phyloP scores from a whole-genome alignment of 2,888 invertebrate genomes.

The Thalpophila matura region DNA sequence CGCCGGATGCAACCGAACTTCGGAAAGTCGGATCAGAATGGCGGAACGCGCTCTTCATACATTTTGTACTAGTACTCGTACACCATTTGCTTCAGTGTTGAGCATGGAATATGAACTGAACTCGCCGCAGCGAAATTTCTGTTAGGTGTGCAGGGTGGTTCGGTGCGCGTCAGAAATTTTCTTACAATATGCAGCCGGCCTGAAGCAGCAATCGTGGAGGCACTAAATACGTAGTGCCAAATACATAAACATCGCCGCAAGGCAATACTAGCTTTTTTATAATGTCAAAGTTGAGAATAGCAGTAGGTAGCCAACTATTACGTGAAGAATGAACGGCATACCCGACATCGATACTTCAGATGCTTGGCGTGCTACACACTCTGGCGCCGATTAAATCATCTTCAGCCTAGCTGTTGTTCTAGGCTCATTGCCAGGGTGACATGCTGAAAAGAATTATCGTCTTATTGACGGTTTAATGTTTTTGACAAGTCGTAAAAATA shows the following conservation, averaged over 20 bases:
- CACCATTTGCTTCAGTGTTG: too few relatives aligned
- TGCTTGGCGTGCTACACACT: slow-evolving; percentile 15
- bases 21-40: too few relatives aligned
- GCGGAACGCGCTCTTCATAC: too few relatives aligned
- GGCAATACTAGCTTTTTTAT: not conserved
- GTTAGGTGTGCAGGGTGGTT: too few relatives aligned
- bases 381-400: slow-evolving; percentile 57
- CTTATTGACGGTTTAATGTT: slow-evolving; percentile 42
- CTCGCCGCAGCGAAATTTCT: too few relatives aligned
- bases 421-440: slow-evolving; percentile 45
- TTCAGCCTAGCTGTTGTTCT: slow-evolving; percentile 11
- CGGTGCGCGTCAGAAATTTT: too few relatives aligned
- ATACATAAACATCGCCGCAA: not conserved
- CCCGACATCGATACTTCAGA: slow-evolving; percentile 50
- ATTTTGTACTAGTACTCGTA: too few relatives aligned
- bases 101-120: too few relatives aligned
- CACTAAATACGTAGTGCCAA: not conserved
- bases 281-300: slow-evolving; percentile 61
- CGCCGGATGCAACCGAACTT: too few relatives aligned
- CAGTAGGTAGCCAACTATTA: slow-evolving; percentile 53
- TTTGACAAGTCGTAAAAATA: slow-evolving; percentile 7
- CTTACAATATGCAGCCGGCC: too few relatives aligned
- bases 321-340: slow-evolving; percentile 47
- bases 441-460: slow-evolving; percentile 44
- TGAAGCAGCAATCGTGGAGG: too few relatives aligned